Evolutionary conservation across 2,888 invertebrate species (phyloP).

Genomic region (Blastobasis lacticolella): DNA sequence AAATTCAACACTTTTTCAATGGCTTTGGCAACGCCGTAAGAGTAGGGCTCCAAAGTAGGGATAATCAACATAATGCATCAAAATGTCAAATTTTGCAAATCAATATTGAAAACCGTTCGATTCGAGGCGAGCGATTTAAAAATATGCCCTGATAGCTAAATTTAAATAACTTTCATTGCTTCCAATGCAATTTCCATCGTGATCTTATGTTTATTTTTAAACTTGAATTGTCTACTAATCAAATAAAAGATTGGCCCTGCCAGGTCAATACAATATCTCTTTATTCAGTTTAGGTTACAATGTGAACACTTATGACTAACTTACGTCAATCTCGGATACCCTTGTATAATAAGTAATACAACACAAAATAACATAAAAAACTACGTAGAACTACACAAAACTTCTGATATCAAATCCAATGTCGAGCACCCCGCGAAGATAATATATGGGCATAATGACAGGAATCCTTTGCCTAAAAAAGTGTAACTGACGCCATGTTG

Average conservation of each 20-base stretch:
- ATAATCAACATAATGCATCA: too few species aligned
- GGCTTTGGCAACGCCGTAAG: too few species aligned
- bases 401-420: slow-evolving; percentile 42
- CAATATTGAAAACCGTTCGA: too few species aligned
- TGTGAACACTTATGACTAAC: neutral
- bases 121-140: too few species aligned
- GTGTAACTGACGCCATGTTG: slow-evolving; percentile 43
- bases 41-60: too few species aligned
- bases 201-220: too few species aligned
- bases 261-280: neutral
- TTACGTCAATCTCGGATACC: neutral
- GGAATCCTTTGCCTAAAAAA: slow-evolving; percentile 45
- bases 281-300: neutral
- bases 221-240: neutral
- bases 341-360: too few species aligned
- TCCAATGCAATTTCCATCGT: neutral
- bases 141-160: too few species aligned
- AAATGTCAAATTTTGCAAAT: too few species aligned
- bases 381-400: slow-evolving; percentile 22
- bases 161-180: too few species aligned
- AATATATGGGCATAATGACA: slow-evolving; percentile 58
- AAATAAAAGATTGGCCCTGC: neutral
- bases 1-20: too few species aligned
- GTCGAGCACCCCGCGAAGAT: slow-evolving; percentile 51
- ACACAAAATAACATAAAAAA: neutral